A percentile compares a stretch with the other conserved stretches of the same genome.
Evolutionary conservation across 2,888 invertebrate species (phyloP).

Genomic region (Brassicogethes aeneus): DNA sequence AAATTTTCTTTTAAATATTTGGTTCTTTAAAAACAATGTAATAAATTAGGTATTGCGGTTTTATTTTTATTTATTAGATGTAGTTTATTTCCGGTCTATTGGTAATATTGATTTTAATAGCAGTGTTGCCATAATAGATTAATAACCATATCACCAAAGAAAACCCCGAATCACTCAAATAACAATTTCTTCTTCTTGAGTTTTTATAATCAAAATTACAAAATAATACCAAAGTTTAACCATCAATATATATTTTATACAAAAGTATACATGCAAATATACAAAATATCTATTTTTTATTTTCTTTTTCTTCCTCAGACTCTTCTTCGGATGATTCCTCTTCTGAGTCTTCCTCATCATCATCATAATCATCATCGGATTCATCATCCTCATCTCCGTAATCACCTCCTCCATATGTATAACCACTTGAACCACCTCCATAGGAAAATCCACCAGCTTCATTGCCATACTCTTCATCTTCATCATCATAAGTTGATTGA

Average conservation of each 20-base stretch:
- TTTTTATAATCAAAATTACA: no score
- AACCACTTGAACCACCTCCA: conserved; percentile 44
- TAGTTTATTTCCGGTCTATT: no score
- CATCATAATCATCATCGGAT: conserved; percentile 33
- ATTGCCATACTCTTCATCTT: conserved; percentile 34
- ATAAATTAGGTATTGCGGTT: no score
- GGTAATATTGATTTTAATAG: no score
- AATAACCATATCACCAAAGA: no score
- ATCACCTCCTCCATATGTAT: conserved; percentile 33
- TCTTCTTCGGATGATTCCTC: conserved; percentile 27
- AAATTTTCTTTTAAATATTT: no score
- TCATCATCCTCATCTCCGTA: conserved; percentile 42
- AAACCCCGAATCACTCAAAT: no score
- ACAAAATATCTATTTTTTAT: conserved; percentile 6
- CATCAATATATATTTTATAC: conserved; percentile 1
- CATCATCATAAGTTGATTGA: conserved; percentile 48
- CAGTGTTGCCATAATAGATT: no score
- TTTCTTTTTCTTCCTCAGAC: conserved; percentile 34
- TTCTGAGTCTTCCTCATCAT: conserved; percentile 21
- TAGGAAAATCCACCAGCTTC: conserved; percentile 36
- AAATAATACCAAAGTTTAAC: no score
- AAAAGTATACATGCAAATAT: neutral
- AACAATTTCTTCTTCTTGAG: no score
- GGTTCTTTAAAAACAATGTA: no score
- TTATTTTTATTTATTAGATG: no score